Evolutionary conservation across 2,113 vertebrate species (phyloP).

Genomic region (Bombycilla garrulus): DNA sequence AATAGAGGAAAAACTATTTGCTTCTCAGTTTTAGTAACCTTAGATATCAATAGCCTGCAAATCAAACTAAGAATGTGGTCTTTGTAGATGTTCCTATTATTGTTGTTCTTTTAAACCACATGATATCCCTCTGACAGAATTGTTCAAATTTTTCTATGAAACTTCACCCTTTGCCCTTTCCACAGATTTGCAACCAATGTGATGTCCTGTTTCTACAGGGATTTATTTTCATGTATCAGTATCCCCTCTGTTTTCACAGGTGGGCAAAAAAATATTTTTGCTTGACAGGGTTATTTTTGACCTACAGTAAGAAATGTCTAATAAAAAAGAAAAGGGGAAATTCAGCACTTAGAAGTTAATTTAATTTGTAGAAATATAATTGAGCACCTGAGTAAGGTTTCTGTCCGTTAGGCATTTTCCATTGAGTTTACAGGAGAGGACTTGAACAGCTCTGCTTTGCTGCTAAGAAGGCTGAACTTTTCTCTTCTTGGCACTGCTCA

Average conservation of each 20-base stretch:
- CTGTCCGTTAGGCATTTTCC: neutral
- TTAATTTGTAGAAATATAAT: neutral
- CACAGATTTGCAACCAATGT: neutral
- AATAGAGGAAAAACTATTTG: neutral
- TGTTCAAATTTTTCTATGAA: neutral
- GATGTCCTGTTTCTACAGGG: constrained; percentile 3
- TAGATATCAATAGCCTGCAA: neutral
- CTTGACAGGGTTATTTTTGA: neutral
- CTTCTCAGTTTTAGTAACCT: constrained; percentile 13
- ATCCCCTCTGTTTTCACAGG: constrained; percentile 38
- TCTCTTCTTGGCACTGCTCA: neutral
- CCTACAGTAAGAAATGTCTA: neutral
- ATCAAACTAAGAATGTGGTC: neutral
- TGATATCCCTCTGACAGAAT: neutral
- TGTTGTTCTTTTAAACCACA: constrained; percentile 23
- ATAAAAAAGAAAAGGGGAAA: neutral
- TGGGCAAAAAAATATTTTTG: neutral
- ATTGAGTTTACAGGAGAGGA: neutral
- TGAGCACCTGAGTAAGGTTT: neutral
- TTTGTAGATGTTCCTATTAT: neutral
- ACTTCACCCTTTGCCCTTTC: neutral
- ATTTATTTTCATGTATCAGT: constrained; percentile 3
- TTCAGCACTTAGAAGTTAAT: constrained; percentile 6
- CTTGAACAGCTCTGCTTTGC: neutral
- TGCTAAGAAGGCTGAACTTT: neutral